Evolutionary conservation across 2,797 vertebrate genomes (phyloP).

Genomic region (Onychomys torridus): DNA sequence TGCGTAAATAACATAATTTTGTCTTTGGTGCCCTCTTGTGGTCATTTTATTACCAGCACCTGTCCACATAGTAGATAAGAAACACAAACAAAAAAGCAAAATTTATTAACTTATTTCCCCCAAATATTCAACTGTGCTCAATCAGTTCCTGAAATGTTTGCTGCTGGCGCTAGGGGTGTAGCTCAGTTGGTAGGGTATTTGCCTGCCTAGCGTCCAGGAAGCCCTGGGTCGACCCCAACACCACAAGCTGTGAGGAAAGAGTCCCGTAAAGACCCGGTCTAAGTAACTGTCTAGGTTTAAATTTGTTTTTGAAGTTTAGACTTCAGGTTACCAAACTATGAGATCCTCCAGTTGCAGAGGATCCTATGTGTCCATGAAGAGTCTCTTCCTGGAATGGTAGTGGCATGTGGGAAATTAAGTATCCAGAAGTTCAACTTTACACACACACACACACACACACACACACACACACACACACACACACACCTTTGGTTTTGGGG

Average conservation of each 20-base stretch:
- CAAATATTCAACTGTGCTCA: background rate
- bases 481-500: background rate
- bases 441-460: background rate
- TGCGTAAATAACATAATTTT: slow-evolving; percentile 58
- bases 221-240: background rate
- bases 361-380: background rate
- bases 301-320: slow-evolving; percentile 54
- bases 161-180: background rate
- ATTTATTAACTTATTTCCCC: background rate
- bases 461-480: background rate
- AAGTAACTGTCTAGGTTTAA: slow-evolving; percentile 17
- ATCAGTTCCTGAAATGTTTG: slow-evolving; percentile 42
- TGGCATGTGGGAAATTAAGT: background rate
- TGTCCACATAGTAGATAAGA: background rate
- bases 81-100: background rate
- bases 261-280: slow-evolving; percentile 41
- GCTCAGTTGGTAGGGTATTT: background rate
- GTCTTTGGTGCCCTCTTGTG: slow-evolving; percentile 84
- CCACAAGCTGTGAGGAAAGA: background rate
- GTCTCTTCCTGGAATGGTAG: background rate
- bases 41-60: background rate
- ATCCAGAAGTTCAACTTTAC: background rate
- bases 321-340: slow-evolving; percentile 34
- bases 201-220: background rate
- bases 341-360: background rate